Evolutionary conservation across 2,113 vertebrate species (phyloP), one percentile per base, ranked within the genome.

Genomic region (Chaetops frenatus): DNA sequence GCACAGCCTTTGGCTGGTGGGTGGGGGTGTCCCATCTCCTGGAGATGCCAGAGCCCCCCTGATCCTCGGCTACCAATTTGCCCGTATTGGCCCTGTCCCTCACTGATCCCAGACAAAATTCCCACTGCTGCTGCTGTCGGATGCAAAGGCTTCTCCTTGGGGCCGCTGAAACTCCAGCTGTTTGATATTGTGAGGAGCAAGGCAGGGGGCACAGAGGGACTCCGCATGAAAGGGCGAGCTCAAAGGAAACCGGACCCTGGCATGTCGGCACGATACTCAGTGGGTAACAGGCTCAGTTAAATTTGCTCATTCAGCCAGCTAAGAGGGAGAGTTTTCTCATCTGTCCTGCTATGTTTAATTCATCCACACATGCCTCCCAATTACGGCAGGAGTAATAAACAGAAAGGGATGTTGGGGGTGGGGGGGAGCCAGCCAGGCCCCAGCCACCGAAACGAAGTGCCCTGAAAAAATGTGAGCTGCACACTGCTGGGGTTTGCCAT

Each of bases 241-340:
- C 97, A 97, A 98, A 98, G 95, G 97, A 96, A 97, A 97, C 86
- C 12, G 64, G 94, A 97, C 93, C 94, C 96, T 96, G 94, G 97
- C 96, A 97, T 97, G 97, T 97, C 95, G 91, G 97, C 95, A 95
- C 22, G 95, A 91, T 92, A 92, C 97, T 96, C 97, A 95, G 97
- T 98, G 97, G 97, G 97, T 97, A 97, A 98, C 97, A 96, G 91
- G 95, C 96, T 97, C 97, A 84, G 82, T 98, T 98, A 98, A 98
- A 97, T 98, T 98, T 98, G 98, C 88, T 98, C 97, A 98, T 96
- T 97, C 97, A 97, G 97, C 96, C 97, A 97, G 96, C 96, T 97
- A 97, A 95, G 94, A 97, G 83, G 94, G 95, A 96, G 95, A 96
- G 94, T 94, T 98, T 98, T 98, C 97, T 98, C 97, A 98, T 97